Evolutionary conservation across 2,888 invertebrate species (phyloP), one percentile per base, ranked within the genome.

Genomic region (Leptopilina myrica): DNA sequence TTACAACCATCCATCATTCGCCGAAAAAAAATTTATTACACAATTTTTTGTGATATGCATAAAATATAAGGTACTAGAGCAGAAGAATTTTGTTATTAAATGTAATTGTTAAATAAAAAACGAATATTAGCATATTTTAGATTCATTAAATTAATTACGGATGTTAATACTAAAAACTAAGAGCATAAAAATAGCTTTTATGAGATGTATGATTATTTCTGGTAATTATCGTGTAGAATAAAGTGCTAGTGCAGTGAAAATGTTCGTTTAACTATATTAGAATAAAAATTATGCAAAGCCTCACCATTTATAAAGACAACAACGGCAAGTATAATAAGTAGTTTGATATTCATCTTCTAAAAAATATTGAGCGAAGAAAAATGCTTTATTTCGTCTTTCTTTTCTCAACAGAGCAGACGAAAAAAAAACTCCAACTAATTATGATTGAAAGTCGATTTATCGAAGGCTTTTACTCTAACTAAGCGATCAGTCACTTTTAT

Each of bases 401-500:
- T 53, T 53, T 53, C 20, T 20, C 20, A 26, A 49, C 53, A 26
- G 26, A 14, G 0, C 53, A 26, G 26, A 14, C 1, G 4, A 7
- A 14, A 53, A 49, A 20, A 69, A 69, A 33, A 20, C 20, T 33
- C 33, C 33, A 33, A 33, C 33, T 33, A 33, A 33, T 33, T 26
- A 53, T 69, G 49, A 69, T 53, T 69, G 69, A 2, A 26, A 73
- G 53, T 26, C 53, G 33, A 53, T 26, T 73, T 73, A 73, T 53
- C 26, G 20, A 56, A 73, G 14, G 53, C 26, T 33, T 73, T n/a
- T 8, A 73, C 53, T 56, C 33, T 14, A 14, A 43, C 7, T 53
- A 26, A 26, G 26, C 53, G 69, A 53, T 73, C 69, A 56, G 53
- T 53, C 33, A 26, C 53, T 56, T 73, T 73, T 73, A 73, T 73